Base-by-base conservation (phyloP, 2,113 vertebrate species). In the Pseudopipra pipra region DNA sequence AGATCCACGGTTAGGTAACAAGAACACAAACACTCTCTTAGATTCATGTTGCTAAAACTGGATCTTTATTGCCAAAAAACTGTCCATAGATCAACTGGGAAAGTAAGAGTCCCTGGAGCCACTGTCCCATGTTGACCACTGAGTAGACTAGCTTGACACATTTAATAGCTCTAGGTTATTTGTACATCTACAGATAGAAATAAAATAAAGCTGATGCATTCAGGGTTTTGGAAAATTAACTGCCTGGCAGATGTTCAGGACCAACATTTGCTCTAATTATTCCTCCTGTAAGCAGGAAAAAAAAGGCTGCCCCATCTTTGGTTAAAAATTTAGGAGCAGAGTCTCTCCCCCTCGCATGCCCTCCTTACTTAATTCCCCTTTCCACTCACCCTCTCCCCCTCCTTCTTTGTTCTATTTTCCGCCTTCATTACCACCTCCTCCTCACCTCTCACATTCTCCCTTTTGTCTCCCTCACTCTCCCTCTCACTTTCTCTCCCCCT, bases 351-450 rank as follows among this genome's bases (percentile, higher is more conserved):
- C 51, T 80, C 68, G 24, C 70, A 75, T 75, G 90, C 44, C 44
- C 70, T 90, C 68, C 83, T 92, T 89, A 94, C 84, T 96, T 85
- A 75, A 96, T 66, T 87, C 68, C 71, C 65, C 54, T 30, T 93
- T 94, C 58, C 52, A 73, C 87, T 90, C 55, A 76, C 59, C 37
- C 0, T 12, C 52, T 90, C 86, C 86, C 90, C 83, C 90, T 90
- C 72, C 73, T 95, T 59, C 79, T 96, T 96, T 97, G 83, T 96
- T 96, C 96, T 95, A 96, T 94, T 96, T 91, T 95, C 83, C 76
- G 93, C 88, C 87, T 92, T 90, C 92, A 94, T 95, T 82, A 94
- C 90, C 93, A 96, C 95, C 96, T 93, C 92, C 93, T 90, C 95
- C 83, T 95, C 90, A 96, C 88, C 86, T 93, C 92, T 96, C 95